Conservation (phyloP, 2,888 invertebrate genomes). For the Falcaria lacertinaria region DNA sequence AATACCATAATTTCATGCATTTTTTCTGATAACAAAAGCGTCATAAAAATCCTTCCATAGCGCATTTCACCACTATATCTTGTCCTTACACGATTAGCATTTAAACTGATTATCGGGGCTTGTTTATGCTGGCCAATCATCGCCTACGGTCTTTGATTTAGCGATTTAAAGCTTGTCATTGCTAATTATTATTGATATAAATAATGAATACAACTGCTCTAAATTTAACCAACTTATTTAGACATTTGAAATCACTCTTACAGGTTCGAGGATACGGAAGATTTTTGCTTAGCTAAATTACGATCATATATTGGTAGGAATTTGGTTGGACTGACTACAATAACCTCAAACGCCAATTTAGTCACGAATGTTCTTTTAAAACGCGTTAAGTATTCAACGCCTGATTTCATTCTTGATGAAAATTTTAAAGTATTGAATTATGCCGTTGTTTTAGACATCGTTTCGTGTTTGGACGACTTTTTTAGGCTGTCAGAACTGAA, state of each 20-base stretch:
- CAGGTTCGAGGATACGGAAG: neutral
- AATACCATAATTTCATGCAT: neutral
- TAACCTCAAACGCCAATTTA: constrained; percentile 25
- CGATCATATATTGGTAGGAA: neutral
- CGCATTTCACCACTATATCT: neutral
- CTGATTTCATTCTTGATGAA: constrained; percentile 1
- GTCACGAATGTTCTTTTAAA: constrained; percentile 14
- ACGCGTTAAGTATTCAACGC: neutral
- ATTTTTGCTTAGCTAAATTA: neutral
- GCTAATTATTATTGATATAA: constrained; percentile 22
- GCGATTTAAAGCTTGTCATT: constrained; percentile 17
- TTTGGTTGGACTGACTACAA: neutral
- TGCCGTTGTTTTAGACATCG: too few species aligned
- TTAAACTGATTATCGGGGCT: neutral
- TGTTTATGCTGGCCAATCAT: neutral
- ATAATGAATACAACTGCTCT: constrained; percentile 10
- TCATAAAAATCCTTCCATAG: neutral
- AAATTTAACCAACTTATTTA: neutral
- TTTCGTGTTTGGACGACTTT: too few species aligned
- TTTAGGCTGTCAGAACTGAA: too few species aligned
- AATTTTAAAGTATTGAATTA: neutral
- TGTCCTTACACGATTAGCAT: neutral
- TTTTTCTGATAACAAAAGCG: neutral
- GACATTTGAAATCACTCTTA: neutral
- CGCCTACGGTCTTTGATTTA: neutral